A percentile compares a stretch with the other conserved stretches of the same genome.
These are phyloP conservation scores for Orestias chungarensis DNA, from an alignment of 2,797 vertebrate species.

Conservation along the genomic window DNA sequence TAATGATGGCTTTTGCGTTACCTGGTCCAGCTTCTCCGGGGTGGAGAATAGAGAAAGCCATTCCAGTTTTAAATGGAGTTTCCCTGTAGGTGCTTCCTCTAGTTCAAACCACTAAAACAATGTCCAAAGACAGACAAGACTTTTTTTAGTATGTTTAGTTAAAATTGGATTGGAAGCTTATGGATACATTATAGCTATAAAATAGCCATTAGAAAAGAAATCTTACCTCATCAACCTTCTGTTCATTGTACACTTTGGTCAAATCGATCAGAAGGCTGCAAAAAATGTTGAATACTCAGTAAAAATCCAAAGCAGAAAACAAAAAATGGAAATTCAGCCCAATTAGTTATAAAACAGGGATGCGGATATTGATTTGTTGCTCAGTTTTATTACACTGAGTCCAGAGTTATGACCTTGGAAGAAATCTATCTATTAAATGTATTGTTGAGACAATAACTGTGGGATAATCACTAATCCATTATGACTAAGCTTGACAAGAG, in stretches of 20 bases:
- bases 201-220: neutral
- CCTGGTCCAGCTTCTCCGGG: constrained; percentile 88
- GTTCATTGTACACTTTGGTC: constrained; percentile 91
- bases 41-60: constrained; percentile 91
- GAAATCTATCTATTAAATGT: constrained; percentile 31
- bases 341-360: constrained; percentile 32
- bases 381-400: constrained; percentile 19
- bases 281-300: constrained; percentile 45
- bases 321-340: constrained; percentile 21
- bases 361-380: constrained; percentile 40
- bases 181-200: neutral
- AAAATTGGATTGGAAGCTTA: too few species aligned
- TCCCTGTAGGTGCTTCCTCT: constrained; percentile 91
- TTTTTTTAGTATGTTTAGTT: too few species aligned
- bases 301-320: constrained; percentile 14
- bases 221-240: constrained; percentile 93
- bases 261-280: constrained; percentile 94
- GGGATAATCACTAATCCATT: constrained; percentile 11
- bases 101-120: constrained; percentile 91
- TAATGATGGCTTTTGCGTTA: constrained; percentile 49
- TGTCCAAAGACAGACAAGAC: neutral
- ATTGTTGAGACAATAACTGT: constrained; percentile 23
- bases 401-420: constrained; percentile 36
- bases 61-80: constrained; percentile 94
- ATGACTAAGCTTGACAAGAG: constrained; percentile 4